Conservation (phyloP, 2,797 vertebrate genomes). For the Coregonus suidteri region DNA sequence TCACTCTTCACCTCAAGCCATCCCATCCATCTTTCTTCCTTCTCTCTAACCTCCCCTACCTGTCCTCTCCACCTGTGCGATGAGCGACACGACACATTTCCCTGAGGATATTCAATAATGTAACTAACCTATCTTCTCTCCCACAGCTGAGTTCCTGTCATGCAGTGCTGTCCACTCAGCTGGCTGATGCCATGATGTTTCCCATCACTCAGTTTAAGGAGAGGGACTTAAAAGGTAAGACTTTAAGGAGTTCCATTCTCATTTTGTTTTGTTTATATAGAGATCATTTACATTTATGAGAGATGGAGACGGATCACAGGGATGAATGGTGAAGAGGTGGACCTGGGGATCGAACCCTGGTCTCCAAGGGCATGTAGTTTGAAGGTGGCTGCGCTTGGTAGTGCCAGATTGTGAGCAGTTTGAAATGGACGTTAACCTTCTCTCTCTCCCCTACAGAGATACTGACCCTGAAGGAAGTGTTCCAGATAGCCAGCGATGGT, state of each 20-base stretch:
- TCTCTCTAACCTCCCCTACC: too few relatives aligned
- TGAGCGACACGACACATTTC: not conserved
- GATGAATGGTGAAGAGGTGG: too few relatives aligned
- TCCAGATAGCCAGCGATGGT: conserved; percentile 96
- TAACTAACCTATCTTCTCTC: conserved; percentile 30
- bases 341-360: too few relatives aligned
- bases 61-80: not conserved
- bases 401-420: not conserved
- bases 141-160: conserved; percentile 95
- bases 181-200: conserved; percentile 99
- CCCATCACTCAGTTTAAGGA: conserved; percentile 98
- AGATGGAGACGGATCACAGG: too few relatives aligned
- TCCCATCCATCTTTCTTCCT: not conserved
- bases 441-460: conserved; percentile 83
- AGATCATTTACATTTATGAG: too few relatives aligned
- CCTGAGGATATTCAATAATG: not conserved
- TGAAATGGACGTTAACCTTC: not conserved
- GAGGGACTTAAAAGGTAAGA: conserved; percentile 92
- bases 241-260: not conserved
- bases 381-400: not conserved
- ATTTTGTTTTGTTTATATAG: too few relatives aligned
- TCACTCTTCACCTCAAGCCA: not conserved
- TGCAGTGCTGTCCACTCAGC: conserved; percentile 94
- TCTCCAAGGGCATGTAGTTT: too few relatives aligned
- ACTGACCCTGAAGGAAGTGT: conserved; percentile 95